These are phyloP conservation scores for Chamaetylas fuelleborni DNA, from an alignment of 2,113 vertebrate genomes.

Conservation along the genomic window DNA sequence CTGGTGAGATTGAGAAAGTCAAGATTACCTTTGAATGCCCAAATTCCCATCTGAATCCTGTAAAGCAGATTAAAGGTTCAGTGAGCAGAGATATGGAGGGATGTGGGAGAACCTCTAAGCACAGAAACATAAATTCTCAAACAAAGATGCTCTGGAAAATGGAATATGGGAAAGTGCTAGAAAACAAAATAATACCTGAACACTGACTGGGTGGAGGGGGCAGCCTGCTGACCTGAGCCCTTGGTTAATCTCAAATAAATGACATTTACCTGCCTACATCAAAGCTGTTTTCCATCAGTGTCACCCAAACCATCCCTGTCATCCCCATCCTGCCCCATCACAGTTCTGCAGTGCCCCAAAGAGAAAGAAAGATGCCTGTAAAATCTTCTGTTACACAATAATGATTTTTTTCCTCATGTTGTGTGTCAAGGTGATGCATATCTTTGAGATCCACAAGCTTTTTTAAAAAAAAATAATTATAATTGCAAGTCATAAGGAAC, in stretches of 20 bases:
- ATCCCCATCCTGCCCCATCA: rapidly evolving
- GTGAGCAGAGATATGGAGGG: neutral
- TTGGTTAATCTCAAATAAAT: neutral
- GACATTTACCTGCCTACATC: neutral
- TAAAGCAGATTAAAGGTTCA: neutral
- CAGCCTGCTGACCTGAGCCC: neutral
- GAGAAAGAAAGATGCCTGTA: neutral
- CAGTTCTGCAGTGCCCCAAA: neutral
- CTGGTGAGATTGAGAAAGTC: neutral
- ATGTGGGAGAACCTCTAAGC: neutral
- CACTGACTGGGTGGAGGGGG: neutral
- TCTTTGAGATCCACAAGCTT: neutral
- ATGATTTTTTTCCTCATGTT: neutral
- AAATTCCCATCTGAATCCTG: neutral
- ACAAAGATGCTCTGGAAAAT: neutral
- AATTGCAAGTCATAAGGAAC: neutral
- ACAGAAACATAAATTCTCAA: neutral
- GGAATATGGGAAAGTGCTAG: neutral
- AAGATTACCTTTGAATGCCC: neutral
- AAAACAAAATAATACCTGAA: neutral
- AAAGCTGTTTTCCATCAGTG: neutral
- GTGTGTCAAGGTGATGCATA: rapidly evolving
- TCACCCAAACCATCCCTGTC: rapidly evolving
- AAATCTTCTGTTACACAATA: neutral
- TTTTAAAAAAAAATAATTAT: neutral